Evolutionary conservation across 2,888 invertebrate species (phyloP).

Genomic region (Labia minor): DNA sequence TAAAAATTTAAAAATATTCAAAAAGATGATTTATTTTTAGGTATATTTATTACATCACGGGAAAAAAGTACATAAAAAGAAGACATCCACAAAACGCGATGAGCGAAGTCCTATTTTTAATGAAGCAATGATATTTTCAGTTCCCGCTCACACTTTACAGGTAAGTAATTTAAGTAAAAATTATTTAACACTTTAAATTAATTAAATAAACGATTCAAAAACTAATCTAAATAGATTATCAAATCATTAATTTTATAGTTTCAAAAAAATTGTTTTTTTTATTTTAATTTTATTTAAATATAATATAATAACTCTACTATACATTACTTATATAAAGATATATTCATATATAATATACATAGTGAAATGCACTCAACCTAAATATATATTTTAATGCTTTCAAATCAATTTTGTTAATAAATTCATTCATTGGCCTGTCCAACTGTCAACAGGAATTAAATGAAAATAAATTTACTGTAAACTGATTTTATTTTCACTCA

Average conservation of each 20-base stretch:
- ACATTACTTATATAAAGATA: no score
- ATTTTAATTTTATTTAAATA: no score
- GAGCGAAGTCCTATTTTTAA: conserved; percentile 70
- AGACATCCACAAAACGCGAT: conserved; percentile 61
- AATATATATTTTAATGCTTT: no score
- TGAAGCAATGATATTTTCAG: conserved; percentile 74
- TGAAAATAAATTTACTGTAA: no score
- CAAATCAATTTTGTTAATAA: no score
- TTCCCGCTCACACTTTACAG: conserved; percentile 59
- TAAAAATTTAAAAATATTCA: no score
- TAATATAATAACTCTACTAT: no score
- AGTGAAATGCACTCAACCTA: no score
- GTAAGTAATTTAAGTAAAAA: conserved; percentile 34
- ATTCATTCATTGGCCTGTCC: no score
- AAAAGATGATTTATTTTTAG: conserved; percentile 33
- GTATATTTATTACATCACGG: conserved; percentile 70
- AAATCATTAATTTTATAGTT: not conserved
- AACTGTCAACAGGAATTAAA: no score
- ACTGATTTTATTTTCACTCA: no score
- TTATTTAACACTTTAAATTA: conserved; percentile 1
- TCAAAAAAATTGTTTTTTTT: not conserved
- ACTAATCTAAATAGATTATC: not conserved
- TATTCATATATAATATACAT: no score
- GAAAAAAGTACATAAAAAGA: conserved; percentile 71
- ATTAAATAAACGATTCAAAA: not conserved